These are phyloP conservation scores for Ambastaia sidthimunki DNA, from an alignment of 2,797 vertebrate species.

Conservation along the genomic window DNA sequence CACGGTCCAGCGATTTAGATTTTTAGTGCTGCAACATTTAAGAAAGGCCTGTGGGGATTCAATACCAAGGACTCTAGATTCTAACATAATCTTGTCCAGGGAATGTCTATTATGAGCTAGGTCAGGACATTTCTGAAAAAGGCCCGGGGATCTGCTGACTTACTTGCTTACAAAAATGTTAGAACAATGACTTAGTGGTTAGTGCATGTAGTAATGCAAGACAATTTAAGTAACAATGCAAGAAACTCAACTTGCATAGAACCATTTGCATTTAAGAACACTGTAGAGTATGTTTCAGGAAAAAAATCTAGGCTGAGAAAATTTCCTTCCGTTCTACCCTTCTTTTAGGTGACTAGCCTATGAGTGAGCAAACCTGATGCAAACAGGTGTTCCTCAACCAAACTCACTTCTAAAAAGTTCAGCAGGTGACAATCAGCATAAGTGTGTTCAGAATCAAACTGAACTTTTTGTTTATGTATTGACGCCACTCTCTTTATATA, in stretches of 20 bases:
- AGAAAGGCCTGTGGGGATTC: slow-evolving; percentile 43
- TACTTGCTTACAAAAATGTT: neutral
- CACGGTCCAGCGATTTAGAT: slow-evolving; percentile 26
- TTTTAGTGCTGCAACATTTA: slow-evolving; percentile 41
- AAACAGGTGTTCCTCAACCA: neutral
- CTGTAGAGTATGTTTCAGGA: too few species aligned
- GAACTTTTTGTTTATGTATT: neutral
- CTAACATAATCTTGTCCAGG: neutral
- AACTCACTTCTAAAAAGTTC: neutral
- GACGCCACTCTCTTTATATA: slow-evolving; percentile 1
- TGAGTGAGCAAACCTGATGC: neutral
- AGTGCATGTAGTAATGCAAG: too few species aligned
- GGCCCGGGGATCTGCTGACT: neutral
- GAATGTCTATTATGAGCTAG: slow-evolving; percentile 3
- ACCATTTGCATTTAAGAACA: neutral
- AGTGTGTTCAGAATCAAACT: neutral
- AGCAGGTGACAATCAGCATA: neutral
- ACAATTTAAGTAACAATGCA: too few species aligned
- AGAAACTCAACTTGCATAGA: neutral
- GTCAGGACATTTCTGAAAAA: slow-evolving; percentile 6
- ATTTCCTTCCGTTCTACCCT: too few species aligned
- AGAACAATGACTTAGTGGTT: too few species aligned
- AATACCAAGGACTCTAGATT: neutral
- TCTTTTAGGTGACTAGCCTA: neutral
- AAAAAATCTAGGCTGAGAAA: too few species aligned